These are phyloP conservation scores for Anoplius nigerrimus DNA, from an alignment of 2,888 invertebrate genomes.

Conservation along the genomic window DNA sequence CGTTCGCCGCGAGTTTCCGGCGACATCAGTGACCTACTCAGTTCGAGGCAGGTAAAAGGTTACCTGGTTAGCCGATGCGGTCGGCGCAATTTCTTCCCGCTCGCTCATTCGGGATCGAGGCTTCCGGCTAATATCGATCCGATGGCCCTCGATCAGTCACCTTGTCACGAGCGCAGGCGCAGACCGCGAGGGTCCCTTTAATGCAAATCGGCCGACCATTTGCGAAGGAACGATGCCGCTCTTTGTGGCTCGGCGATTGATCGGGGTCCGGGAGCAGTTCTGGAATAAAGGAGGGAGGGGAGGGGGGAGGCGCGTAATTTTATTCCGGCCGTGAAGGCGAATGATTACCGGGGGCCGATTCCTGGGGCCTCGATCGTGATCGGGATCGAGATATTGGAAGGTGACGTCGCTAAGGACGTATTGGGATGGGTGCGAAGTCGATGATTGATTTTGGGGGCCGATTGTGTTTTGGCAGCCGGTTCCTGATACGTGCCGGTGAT, in stretches of 20 bases:
- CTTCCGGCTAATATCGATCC: slow-evolving; percentile 40
- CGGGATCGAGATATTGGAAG: neutral
- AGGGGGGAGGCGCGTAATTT: neutral
- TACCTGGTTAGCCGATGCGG: slow-evolving; percentile 23
- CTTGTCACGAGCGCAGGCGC: slow-evolving; percentile 31
- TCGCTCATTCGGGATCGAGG: neutral
- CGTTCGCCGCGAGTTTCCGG: neutral
- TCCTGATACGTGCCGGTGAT: too few species aligned
- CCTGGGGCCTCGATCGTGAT: too few species aligned
- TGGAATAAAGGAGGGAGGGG: neutral
- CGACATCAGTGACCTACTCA: neutral
- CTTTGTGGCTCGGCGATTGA: slow-evolving; percentile 36
- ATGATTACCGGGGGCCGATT: too few species aligned
- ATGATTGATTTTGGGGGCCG: too few species aligned
- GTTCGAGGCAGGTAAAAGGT: slow-evolving; percentile 34
- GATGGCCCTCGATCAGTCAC: slow-evolving; percentile 49
- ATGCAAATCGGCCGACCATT: slow-evolving; percentile 43
- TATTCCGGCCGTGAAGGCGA: slow-evolving; percentile 1
- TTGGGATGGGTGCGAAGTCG: too few species aligned
- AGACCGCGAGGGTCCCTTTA: slow-evolving; percentile 18
- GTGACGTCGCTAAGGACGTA: neutral
- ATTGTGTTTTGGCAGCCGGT: too few species aligned
- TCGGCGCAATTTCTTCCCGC: slow-evolving; percentile 20
- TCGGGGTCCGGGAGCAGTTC: slow-evolving; percentile 28
- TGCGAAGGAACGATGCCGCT: slow-evolving; percentile 21